Base-by-base conservation (phyloP, 2,797 vertebrate species). In the Triplophysa bombifrons region DNA sequence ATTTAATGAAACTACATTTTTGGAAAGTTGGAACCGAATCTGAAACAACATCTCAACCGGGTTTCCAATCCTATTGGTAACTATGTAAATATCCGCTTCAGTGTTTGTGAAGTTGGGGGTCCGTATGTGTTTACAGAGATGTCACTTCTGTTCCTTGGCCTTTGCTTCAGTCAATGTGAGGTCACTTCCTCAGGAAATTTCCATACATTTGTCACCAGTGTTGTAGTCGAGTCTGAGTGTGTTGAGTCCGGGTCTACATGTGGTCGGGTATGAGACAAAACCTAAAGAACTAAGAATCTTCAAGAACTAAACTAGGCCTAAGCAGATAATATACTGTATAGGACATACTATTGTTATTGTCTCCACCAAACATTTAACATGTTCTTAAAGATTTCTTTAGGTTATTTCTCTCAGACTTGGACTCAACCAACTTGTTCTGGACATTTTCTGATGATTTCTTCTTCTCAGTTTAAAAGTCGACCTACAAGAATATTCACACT, bases 41-140 rank as follows among this genome's bases (percentile, higher is more conserved):
- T 58, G 12, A 58, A 46, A 20, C 44, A 68, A n/a, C 44, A 67
- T 67, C 20, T 20, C 13, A 55, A 27, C 64, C 56, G 50, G 60
- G 60, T 56, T 25, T 76, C 1, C 3, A 20, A 11, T 66, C 25
- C 41, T 66, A 27, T 58, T 48, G 4, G 20, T 56, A 46, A 53
- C 53, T 76, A 53, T 34, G 67, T 78, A 70, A 50, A 78, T 63
- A 71, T 78, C 76, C 20, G 27, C 38, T 78, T 78, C 56, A 10
- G 46, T 34, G 19, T 58, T 55, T 78, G 67, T 77, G 53, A 70
- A 69, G 53, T 69, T n/a, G 14, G 5, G 34, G 4, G 75, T 60
- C 53, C 64, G 66, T 76, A 34, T 77, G 65, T 77, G 56, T 77
- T 69, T 77, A 46, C 53, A 0, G 41, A 73, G 16, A 41, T 34